These are phyloP conservation scores for Chloroceryle amazona DNA, from an alignment of 2,797 vertebrate species.

Conservation along the genomic window DNA sequence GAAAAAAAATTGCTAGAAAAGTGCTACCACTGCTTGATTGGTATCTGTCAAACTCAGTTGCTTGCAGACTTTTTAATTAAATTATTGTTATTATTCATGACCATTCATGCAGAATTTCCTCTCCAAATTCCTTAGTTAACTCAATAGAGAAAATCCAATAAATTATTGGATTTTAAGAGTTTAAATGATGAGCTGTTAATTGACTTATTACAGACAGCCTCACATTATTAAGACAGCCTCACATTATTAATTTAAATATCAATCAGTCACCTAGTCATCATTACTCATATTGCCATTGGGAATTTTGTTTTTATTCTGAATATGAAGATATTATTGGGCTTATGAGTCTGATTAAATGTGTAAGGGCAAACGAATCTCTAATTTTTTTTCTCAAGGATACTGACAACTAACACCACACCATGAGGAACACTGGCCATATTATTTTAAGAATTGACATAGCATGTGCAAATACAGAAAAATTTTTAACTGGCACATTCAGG, in stretches of 20 bases:
- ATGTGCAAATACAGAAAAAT: background rate
- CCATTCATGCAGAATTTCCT: conserved; percentile 3
- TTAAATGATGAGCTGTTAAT: conserved; percentile 6
- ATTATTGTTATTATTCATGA: background rate
- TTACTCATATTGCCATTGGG: background rate
- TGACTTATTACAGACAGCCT: background rate
- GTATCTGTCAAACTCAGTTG: background rate
- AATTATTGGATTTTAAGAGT: background rate
- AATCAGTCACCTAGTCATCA: background rate
- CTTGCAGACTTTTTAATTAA: background rate
- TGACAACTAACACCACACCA: background rate
- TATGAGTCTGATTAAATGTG: background rate
- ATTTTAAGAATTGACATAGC: background rate
- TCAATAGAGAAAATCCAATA: background rate
- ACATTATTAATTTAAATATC: conserved; percentile 1
- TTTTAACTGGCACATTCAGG: background rate
- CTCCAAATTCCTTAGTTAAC: background rate
- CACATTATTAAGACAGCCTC: background rate
- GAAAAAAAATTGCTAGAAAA: background rate
- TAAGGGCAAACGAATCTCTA: background rate
- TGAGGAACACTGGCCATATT: background rate
- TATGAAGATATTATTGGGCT: background rate
- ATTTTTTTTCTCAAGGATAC: background rate
- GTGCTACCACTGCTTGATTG: background rate
- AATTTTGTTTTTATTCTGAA: background rate